phyloP scores from a whole-genome alignment of 35 echinoderm and acorn worm species.

The Heliocidaris tuberculata region DNA sequence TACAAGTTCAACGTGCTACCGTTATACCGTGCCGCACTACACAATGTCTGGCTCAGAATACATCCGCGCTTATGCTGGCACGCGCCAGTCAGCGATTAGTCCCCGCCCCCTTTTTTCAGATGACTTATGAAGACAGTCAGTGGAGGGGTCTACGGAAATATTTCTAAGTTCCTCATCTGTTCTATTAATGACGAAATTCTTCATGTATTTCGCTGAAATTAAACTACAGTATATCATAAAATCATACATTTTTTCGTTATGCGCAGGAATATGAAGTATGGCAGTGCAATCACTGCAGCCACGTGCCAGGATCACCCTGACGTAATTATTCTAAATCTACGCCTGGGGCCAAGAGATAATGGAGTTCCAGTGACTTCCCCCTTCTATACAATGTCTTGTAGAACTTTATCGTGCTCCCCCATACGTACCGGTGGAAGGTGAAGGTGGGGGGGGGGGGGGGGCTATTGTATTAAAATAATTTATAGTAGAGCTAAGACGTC shows the following conservation, averaged over 20 bases:
- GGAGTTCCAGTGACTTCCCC: constrained; percentile 43
- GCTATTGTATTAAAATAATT: background rate
- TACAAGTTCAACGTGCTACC: constrained; percentile 52
- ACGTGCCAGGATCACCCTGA: constrained; percentile 48
- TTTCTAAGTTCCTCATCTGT: background rate
- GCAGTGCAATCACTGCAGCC: constrained; percentile 20
- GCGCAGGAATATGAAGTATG: constrained; percentile 24
- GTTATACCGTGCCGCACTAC: constrained; percentile 45
- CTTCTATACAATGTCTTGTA: background rate
- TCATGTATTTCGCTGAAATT: background rate
- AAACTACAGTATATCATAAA: background rate
- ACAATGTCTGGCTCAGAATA: constrained; percentile 33
- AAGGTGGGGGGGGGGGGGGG: background rate
- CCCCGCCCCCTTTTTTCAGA: constrained; percentile 29
- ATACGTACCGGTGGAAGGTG: background rate
- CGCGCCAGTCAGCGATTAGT: constrained; percentile 28
- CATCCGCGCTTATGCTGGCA: constrained; percentile 45
- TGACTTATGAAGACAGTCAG: background rate
- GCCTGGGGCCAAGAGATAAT: constrained; percentile 49
- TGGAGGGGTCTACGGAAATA: background rate
- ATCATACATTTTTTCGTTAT: background rate
- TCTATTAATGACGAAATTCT: background rate
- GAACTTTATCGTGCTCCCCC: constrained; percentile 7
- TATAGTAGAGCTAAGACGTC: background rate
- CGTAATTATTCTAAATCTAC: constrained; percentile 52